Evolutionary conservation across 2,797 vertebrate species (phyloP), one percentile per base, ranked within the genome.

Genomic region (Tarsius wallacei): DNA sequence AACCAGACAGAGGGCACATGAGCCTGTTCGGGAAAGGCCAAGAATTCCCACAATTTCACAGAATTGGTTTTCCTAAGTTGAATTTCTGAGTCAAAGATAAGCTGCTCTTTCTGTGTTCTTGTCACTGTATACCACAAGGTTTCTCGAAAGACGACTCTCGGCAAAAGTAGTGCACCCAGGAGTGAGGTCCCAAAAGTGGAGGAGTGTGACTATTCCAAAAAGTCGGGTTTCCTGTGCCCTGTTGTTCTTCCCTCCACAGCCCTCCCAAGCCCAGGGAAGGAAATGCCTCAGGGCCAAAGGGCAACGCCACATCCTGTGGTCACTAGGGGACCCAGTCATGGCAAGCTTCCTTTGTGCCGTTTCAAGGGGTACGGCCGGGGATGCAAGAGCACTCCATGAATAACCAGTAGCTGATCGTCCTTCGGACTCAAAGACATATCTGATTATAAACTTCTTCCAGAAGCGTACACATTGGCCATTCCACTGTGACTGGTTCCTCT

Each of bases 311-410:
- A 57, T 47, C 49, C 86, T 68, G 28, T 47, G 90, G 73, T 85
- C 24, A 10, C 82, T 26, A 13, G 10, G 42, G 3, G 12, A 2
- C 33, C 47, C 3, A 3, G 4, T 19, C 13, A 24, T 0, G 0
- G 7, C 0, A 0, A 13, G 68, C 68, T 55, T 42, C 47, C 68
- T 86, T 14, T 17, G 21, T 9, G 19, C 36, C 2, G 15, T 26
- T 66, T 31, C 47, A 31, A 11, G 22, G 22, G 33, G 16, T 5
- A 1, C 0, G 6, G 22, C 47, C 6, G 28, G 12, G 33, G 61
- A 57, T 17, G 2, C 1, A 68, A 57, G n/a, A 24, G 24, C 0
- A 2, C 47, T 8, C 66, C 33, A 1, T 1, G 3, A 9, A 51
- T 12, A 12, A 36, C 21, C 28, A 12, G 5, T 3, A 14, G 31